A percentile compares a stretch with the other conserved stretches of the same genome.
Conservation (phyloP, 2,888 invertebrate species). For the Eulithis prunata region DNA sequence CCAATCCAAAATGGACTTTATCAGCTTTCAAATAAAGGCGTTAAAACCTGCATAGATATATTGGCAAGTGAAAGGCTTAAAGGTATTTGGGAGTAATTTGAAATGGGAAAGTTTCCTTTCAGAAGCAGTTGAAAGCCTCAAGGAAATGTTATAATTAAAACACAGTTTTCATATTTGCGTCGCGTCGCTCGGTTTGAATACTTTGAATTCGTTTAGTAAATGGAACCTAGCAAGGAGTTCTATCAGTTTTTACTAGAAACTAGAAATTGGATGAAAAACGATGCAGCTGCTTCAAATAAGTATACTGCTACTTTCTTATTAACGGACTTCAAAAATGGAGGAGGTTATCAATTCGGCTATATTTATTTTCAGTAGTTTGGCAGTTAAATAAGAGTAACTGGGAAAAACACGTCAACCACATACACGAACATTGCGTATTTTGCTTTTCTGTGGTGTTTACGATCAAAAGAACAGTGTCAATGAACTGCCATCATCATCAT, state of each 20-base stretch:
- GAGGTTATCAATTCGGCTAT: too few relatives aligned
- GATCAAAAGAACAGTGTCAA: too few relatives aligned
- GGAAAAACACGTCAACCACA: too few relatives aligned
- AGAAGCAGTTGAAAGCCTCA: constrained; percentile 49
- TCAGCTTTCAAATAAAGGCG: constrained; percentile 34
- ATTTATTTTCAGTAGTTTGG: too few relatives aligned
- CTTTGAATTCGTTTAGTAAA: too few relatives aligned
- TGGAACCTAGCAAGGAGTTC: too few relatives aligned
- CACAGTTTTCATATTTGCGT: constrained; percentile 46
- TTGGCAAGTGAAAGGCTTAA: constrained; percentile 39
- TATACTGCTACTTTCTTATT: neutral
- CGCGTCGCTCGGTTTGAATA: constrained; percentile 35
- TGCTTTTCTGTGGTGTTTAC: too few relatives aligned
- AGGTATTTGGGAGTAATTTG: constrained; percentile 62
- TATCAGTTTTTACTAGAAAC: neutral
- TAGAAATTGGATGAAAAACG: neutral
- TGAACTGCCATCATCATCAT: too few relatives aligned
- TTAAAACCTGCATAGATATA: constrained; percentile 14
- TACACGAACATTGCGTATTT: too few relatives aligned
- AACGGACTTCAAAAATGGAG: too few relatives aligned
- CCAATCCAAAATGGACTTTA: constrained; percentile 37
- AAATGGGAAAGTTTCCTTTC: constrained; percentile 59
- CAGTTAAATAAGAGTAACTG: too few relatives aligned
- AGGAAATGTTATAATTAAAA: constrained; percentile 64
- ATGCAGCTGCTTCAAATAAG: neutral